A percentile compares a stretch with the other conserved stretches of the same genome.
These are phyloP conservation scores for Pangasius djambal DNA, from an alignment of 2,797 vertebrate species.

Conservation along the genomic window DNA sequence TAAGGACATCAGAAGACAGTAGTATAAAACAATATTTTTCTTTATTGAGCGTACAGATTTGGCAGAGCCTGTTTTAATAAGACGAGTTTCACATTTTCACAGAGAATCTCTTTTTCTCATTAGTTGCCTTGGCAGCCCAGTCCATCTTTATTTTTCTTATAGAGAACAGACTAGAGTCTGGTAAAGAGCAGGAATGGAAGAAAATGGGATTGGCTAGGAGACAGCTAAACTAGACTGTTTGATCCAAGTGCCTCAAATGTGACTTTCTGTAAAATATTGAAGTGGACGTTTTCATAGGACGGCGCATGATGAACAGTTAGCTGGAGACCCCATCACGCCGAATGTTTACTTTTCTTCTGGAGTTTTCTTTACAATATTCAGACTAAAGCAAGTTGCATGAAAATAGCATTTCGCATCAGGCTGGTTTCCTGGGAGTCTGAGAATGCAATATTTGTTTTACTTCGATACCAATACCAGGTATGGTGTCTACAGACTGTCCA, in stretches of 20 bases:
- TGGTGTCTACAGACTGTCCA: not conserved
- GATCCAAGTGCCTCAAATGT: not conserved
- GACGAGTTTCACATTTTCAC: not conserved
- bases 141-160: slow-evolving; percentile 18
- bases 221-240: not conserved
- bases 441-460: not conserved
- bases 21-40: not conserved
- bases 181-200: not conserved
- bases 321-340: not conserved
- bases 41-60: slow-evolving; percentile 49
- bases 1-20: not conserved
- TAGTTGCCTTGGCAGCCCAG: not conserved
- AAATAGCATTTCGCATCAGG: not conserved
- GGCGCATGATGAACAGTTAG: not conserved
- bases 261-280: slow-evolving; percentile 10
- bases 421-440: not conserved
- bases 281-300: not conserved
- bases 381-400: not conserved
- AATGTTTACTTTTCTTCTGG: slow-evolving; percentile 4
- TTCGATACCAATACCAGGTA: not conserved
- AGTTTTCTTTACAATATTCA: not conserved
- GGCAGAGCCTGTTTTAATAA: not conserved
- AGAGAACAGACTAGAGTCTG: slow-evolving; percentile 17
- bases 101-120: not conserved
- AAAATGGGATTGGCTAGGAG: not conserved